Conservation (phyloP, 2,888 invertebrate genomes). For the Aphrophora alni region DNA sequence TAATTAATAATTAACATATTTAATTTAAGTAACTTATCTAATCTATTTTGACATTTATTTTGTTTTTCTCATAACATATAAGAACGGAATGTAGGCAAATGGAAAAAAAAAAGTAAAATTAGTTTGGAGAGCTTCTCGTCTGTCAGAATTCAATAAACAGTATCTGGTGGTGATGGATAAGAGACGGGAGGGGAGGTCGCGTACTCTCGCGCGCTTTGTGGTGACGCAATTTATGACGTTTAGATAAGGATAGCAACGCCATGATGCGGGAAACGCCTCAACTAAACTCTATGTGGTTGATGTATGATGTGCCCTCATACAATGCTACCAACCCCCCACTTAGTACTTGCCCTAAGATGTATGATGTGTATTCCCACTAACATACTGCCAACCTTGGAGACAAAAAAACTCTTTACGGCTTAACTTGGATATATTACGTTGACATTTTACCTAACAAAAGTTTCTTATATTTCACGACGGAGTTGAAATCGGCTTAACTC, state of each 20-base stretch:
- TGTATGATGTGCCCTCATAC: not conserved
- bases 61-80: too few relatives aligned
- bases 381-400: not conserved
- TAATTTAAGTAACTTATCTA: too few relatives aligned
- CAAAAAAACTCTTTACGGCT: not conserved
- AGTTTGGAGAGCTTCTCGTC: not conserved
- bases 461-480: not conserved
- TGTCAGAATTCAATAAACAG: constrained; percentile 9
- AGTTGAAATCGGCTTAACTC: not conserved
- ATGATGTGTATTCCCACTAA: not conserved
- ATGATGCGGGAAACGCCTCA: constrained; percentile 2
- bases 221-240: constrained; percentile 6
- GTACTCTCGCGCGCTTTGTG: not conserved
- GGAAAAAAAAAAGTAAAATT: not conserved
- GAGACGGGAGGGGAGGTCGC: not conserved
- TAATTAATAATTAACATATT: too few relatives aligned
- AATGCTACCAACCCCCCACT: not conserved
- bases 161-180: not conserved
- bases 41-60: too few relatives aligned
- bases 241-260: not conserved
- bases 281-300: not conserved
- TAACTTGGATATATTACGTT: not conserved
- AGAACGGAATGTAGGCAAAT: not conserved
- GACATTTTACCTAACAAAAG: not conserved
- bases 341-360: not conserved